Percentiles rank a stretch among this genome's conserved stretches.
Evolutionary conservation across 2,113 vertebrate genomes (phyloP).

Genomic region (Columbina picui): DNA sequence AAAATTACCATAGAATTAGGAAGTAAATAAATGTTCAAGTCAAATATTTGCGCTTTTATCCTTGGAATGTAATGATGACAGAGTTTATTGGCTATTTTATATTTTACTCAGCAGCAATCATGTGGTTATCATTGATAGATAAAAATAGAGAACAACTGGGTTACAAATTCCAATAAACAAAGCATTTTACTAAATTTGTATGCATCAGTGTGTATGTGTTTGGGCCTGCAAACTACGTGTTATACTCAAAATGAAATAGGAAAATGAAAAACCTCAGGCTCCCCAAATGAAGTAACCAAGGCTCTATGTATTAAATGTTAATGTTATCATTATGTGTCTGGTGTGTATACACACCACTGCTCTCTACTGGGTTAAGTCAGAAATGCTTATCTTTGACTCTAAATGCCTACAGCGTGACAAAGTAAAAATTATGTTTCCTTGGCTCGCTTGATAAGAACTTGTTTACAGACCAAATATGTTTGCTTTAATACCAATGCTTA

Average conservation of each 20-base stretch:
- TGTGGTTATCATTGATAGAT: background rate
- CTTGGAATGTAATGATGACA: conserved; percentile 39
- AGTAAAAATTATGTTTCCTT: background rate
- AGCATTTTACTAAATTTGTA: background rate
- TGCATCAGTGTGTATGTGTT: background rate
- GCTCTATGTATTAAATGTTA: background rate
- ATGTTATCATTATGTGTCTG: conserved; percentile 1
- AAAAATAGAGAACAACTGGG: background rate
- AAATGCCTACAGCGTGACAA: background rate
- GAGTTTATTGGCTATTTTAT: conserved; percentile 36
- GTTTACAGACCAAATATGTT: conserved; percentile 12
- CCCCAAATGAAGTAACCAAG: background rate
- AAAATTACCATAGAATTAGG: conserved; percentile 65
- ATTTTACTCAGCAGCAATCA: conserved; percentile 13
- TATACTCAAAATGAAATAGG: background rate
- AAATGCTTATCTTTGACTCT: conserved; percentile 38
- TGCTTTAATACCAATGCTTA: background rate
- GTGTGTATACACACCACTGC: conserved; percentile 46
- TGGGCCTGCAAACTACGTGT: background rate
- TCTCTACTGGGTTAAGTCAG: conserved; percentile 64
- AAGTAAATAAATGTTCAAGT: conserved; percentile 49
- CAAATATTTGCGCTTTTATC: conserved; percentile 50
- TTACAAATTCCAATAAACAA: background rate
- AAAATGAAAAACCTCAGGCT: background rate
- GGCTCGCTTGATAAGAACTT: background rate